Evolutionary conservation across 2,888 invertebrate genomes (phyloP).

Genomic region (Lissonota sp.): DNA sequence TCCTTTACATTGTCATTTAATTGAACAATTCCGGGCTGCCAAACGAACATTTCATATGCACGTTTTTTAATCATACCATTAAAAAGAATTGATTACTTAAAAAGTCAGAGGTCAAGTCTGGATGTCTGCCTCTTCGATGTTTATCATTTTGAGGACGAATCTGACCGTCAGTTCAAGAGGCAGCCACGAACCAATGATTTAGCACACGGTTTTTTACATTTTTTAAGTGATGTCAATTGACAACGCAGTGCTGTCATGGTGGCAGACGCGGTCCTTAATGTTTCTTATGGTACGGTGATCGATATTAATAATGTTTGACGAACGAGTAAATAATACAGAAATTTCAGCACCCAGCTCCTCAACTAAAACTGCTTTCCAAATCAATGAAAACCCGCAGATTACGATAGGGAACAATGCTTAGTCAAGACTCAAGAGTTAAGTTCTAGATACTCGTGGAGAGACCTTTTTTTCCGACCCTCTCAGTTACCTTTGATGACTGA

Average conservation of each 20-base stretch:
- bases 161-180: not conserved
- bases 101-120: not conserved
- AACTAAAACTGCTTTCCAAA: too few species aligned
- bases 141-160: not conserved
- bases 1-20: not conserved
- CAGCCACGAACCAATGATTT: not conserved
- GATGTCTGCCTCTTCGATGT: not conserved
- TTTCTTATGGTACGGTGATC: too few species aligned
- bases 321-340: too few species aligned
- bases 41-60: not conserved
- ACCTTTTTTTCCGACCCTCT: too few species aligned
- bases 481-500: too few species aligned
- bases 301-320: not conserved
- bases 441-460: too few species aligned
- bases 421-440: too few species aligned
- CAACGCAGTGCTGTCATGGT: not conserved
- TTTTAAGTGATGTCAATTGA: not conserved
- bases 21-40: not conserved
- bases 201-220: not conserved
- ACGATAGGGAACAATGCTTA: too few species aligned
- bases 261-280: too few species aligned
- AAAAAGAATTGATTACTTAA: not conserved
- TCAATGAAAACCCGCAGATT: too few species aligned
- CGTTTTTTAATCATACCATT: not conserved
- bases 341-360: too few species aligned